Percentiles rank a stretch among this genome's conserved stretches.
Evolutionary conservation across 2,113 vertebrate genomes (phyloP).

Genomic region (Polyodon spathula): DNA sequence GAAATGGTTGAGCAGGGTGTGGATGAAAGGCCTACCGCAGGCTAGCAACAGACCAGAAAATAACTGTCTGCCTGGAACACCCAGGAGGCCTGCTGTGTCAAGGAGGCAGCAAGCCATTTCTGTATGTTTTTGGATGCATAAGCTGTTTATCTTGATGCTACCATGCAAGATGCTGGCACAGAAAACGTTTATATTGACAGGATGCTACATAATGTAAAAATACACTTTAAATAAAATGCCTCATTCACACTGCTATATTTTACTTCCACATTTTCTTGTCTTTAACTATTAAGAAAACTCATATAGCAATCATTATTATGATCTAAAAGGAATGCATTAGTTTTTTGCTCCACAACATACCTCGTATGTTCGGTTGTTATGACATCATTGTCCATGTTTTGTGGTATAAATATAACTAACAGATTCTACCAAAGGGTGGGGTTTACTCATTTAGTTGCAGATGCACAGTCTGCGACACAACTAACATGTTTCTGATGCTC

Average conservation of each 20-base stretch:
- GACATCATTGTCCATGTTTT: too few species aligned
- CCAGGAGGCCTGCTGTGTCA: conserved; percentile 34
- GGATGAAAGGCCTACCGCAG: conserved; percentile 11
- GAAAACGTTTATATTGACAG: conserved; percentile 22
- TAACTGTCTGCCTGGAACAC: conserved; percentile 31
- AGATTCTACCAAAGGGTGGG: too few species aligned
- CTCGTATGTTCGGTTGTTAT: too few species aligned
- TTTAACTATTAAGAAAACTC: too few species aligned
- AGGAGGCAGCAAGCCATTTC: conserved; percentile 15
- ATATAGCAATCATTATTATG: too few species aligned
- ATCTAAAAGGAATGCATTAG: too few species aligned
- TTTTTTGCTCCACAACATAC: too few species aligned
- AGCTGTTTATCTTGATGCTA: conserved; percentile 29
- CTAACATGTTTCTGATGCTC: too few species aligned
- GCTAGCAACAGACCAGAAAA: conserved; percentile 38
- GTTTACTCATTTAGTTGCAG: too few species aligned
- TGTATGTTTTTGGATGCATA: conserved; percentile 25
- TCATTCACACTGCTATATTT: conserved; percentile 2
- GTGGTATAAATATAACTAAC: too few species aligned
- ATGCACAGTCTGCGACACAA: too few species aligned
- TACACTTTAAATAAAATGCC: conserved; percentile 22
- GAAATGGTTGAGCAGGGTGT: conserved; percentile 45
- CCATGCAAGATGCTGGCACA: conserved; percentile 23
- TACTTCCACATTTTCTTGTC: too few species aligned
- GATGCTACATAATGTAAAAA: conserved; percentile 23